Evolutionary conservation across 2,113 vertebrate species (phyloP).

Genomic region (Urocolius indicus): DNA sequence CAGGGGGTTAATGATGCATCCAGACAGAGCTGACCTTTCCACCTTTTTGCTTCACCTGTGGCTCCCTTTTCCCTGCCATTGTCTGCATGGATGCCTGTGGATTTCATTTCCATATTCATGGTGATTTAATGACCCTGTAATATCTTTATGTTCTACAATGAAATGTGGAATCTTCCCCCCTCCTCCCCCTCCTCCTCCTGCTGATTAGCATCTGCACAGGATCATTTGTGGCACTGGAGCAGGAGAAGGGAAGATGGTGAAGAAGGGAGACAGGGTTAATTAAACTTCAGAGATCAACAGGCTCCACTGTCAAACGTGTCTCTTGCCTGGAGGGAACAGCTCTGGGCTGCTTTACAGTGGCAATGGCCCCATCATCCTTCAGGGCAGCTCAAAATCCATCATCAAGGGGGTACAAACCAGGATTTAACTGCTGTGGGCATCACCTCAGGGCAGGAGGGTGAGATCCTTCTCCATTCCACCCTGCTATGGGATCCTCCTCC

Average conservation of each 20-base stretch:
- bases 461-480: neutral
- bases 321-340: neutral
- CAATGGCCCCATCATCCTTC: neutral
- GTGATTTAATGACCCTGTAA: slow-evolving; percentile 59
- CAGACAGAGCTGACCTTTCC: neutral
- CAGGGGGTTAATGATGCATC: neutral
- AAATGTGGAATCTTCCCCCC: neutral
- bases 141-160: slow-evolving; percentile 58
- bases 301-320: neutral
- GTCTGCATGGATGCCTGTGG: slow-evolving; percentile 46
- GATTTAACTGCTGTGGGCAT: neutral
- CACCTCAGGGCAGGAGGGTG: neutral
- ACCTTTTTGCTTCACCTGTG: slow-evolving; percentile 31
- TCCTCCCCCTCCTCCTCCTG: neutral
- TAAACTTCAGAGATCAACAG: neutral
- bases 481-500: neutral
- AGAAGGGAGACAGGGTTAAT: neutral
- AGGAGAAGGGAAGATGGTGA: neutral
- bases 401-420: neutral
- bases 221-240: slow-evolving; percentile 8
- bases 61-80: slow-evolving; percentile 19
- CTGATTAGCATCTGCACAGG: slow-evolving; percentile 44
- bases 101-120: slow-evolving; percentile 70
- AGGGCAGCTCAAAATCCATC: neutral
- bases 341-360: neutral